These are phyloP conservation scores for Acanthurus lineatus DNA, from an alignment of 2,797 vertebrate genomes.

Conservation along the genomic window DNA sequence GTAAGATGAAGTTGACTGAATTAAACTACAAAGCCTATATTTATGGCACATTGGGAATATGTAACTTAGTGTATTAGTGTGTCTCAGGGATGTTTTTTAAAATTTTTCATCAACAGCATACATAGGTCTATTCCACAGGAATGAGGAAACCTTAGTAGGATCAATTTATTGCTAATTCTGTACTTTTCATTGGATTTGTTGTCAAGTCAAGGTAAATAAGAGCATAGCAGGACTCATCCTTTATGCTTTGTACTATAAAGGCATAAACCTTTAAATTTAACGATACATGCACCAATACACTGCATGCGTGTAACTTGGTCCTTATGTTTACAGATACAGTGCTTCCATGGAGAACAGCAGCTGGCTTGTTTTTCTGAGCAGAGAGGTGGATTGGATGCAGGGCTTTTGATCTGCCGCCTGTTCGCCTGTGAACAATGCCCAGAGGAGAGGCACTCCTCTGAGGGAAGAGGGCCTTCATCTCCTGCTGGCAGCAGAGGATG, in stretches of 20 bases:
- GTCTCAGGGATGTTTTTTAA: background rate
- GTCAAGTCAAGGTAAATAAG: too few species aligned
- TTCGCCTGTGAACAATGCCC: conserved; percentile 60
- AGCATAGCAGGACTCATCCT: too few species aligned
- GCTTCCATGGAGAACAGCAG: conserved; percentile 33
- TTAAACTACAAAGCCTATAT: too few species aligned
- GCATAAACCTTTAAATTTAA: background rate
- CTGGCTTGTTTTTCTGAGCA: conserved; percentile 56
- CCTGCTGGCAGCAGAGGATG: conserved; percentile 48
- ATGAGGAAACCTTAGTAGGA: too few species aligned
- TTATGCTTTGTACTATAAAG: background rate
- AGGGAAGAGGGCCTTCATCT: conserved; percentile 67
- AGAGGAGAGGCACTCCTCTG: conserved; percentile 56
- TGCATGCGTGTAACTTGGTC: background rate
- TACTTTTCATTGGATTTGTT: too few species aligned
- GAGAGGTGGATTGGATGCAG: conserved; percentile 34
- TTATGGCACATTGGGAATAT: background rate
- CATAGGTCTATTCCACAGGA: too few species aligned
- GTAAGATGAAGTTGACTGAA: background rate
- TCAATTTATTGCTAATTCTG: too few species aligned
- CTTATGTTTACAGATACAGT: conserved; percentile 17
- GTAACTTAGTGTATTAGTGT: background rate
- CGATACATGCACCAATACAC: background rate
- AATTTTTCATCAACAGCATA: too few species aligned
- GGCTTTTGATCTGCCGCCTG: conserved; percentile 74